Base-by-base conservation (phyloP, 2,113 vertebrate species). In the Lates calcarifer region DNA sequence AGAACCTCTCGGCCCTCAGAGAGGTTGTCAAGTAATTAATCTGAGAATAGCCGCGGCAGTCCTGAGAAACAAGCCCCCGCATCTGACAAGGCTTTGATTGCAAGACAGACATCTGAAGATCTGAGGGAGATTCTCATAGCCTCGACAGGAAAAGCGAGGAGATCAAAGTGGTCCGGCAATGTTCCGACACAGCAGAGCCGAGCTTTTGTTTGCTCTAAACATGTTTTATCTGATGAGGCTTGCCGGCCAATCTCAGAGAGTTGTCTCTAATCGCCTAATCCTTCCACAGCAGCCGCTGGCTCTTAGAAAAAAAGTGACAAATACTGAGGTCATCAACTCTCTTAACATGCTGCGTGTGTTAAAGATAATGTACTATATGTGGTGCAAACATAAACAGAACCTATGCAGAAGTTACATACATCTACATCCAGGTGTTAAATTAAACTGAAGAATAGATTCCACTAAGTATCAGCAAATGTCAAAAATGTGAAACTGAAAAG, bases 161-260 rank as follows among this genome's bases (percentile, higher is more conserved):
- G 87, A 90, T 92, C 90, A 92, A 90, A 93, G 89, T 39, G 69
- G 80, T 69, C 53, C 56, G 74, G 74, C 15, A 35, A 71, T 84
- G 90, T 75, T 87, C 66, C 41, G 56, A 85, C 79, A 78, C 79
- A 9, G 75, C 84, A 72, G 87, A 77, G 62, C 66, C 10, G 12
- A n/a, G 79, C 83, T 83, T 90, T 88, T 89, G 85, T 89, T 89
- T 90, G 71, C 79, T 83, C 81, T 61, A 78, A 91, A 90, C 87
- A 72, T 69, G 83, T 86, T 85, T 92, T 89, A 89, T 90, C 87
- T 90, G 88, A 90, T 85, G 58, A 84, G 74, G 74, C 74, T 66
- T 51, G 82, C 84, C 41, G 56, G 72, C 80, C 87, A 53, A 83
- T 80, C 89, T 82, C 81, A 41, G 43, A 78, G 57, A 12, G 71